phyloP scores from a whole-genome alignment of 2,888 invertebrate genomes.

The Escarpia spicata region DNA sequence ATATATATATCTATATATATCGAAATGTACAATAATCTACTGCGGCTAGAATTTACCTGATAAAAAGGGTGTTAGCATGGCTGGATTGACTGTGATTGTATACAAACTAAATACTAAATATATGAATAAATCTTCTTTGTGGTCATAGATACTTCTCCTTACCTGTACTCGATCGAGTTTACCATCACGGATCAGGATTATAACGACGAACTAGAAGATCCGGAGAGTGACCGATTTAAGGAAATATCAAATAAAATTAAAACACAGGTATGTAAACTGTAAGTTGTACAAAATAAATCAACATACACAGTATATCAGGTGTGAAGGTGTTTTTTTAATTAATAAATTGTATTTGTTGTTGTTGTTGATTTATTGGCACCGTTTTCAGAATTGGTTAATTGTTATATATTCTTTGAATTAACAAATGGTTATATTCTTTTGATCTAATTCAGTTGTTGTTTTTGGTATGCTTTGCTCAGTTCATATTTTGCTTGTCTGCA shows the following conservation, averaged over 20 bases:
- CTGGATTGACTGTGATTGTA: background rate
- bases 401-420: too few species aligned
- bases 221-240: constrained; percentile 1
- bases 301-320: background rate
- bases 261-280: background rate
- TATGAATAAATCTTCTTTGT: background rate
- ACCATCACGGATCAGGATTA: background rate
- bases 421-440: too few species aligned
- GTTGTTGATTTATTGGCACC: too few species aligned
- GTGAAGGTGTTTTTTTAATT: background rate
- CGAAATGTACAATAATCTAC: too few species aligned
- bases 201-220: background rate
- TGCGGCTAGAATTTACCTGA: too few species aligned
- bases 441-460: too few species aligned
- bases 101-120: background rate
- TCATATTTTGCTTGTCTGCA: too few species aligned
- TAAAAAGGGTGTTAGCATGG: background rate
- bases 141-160: background rate
- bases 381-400: too few species aligned
- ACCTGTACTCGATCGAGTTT: background rate
- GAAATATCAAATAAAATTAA: background rate
- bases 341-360: background rate
- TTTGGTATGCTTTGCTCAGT: too few species aligned
- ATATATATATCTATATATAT: too few species aligned
- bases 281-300: too few species aligned